Evolutionary conservation across 2,113 vertebrate genomes (phyloP), one percentile per base, ranked within the genome.

Genomic region (Ammospiza caudacuta): DNA sequence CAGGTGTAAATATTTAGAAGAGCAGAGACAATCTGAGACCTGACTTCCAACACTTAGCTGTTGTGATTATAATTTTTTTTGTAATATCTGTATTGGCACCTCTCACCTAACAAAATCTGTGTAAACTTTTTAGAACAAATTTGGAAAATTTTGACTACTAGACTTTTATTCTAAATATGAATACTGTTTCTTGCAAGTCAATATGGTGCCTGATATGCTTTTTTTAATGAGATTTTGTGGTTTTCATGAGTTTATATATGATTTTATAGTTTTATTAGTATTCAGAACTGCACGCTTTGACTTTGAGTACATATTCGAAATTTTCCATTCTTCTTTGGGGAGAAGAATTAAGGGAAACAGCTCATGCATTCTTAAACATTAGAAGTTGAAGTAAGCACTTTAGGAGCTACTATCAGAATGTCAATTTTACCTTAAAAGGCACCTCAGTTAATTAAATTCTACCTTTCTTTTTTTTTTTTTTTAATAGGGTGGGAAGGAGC

Each of bases 401-500:
- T 8, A 57, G 39, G 20, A 84, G 6, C 54, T 82, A 15, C 6
- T 64, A 39, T 33, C 25, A 31, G 51, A 72, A 87, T 49, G 49
- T 61, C 49, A 51, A 47, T 72, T 70, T 86, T 55, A 31, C 20
- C 13, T 55, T 86, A 61, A 25, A 21, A 28, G 18, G 12, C 21
- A 23, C 41, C 9, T 84, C 24, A 21, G 9, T 51, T 74, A 72
- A 75, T 57, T 68, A 47, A 93, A 87, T 31, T 43, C 12, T 58
- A 4, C 9, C 4, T 12, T 51, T 28, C 31, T 75, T 47, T 59
- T 37, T 49, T 47, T 20, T 37, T 47, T 39, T 47, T 20, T 88
- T 66, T 3, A 11, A 47, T 96, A 99, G 99, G 99, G 99, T 58
- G 99, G 99, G 68, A 99, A 99, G 95, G 99, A 99, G 85, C 99